Conservation (phyloP, 2,888 invertebrate species). For the Ectemnius lituratus region DNA sequence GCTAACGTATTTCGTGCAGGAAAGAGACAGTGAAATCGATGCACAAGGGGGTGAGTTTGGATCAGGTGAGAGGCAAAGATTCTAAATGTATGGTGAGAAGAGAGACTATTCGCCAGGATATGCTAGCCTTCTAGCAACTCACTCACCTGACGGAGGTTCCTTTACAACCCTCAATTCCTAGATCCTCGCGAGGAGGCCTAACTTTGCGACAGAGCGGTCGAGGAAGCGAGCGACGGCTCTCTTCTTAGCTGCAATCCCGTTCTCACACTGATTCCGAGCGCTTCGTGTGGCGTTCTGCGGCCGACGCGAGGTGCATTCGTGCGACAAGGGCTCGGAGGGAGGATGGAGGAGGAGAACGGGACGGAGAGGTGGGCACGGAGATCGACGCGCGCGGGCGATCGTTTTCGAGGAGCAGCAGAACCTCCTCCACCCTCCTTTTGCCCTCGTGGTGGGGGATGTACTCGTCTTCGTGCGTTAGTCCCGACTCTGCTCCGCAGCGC, state of each 20-base stretch:
- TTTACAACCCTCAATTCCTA: conserved; percentile 49
- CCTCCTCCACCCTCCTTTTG: too few relatives aligned
- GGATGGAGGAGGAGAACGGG: conserved; percentile 46
- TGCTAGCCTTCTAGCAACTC: neutral
- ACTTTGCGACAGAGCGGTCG: conserved; percentile 17
- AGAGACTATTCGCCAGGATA: too few relatives aligned
- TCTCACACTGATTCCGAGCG: conserved; percentile 63
- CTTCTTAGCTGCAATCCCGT: conserved; percentile 46
- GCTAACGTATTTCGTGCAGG: neutral
- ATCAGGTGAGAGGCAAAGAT: neutral
- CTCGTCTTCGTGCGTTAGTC: conserved; percentile 47
- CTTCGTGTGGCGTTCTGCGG: conserved; percentile 66
- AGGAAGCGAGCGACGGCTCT: conserved; percentile 15
- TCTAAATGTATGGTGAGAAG: neutral
- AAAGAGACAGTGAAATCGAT: neutral
- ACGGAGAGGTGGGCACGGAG: conserved; percentile 39
- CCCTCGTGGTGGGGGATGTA: conserved; percentile 44
- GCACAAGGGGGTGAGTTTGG: neutral
- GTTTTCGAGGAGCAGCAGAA: conserved; percentile 39
- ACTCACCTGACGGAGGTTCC: conserved; percentile 43
- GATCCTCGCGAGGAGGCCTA: conserved; percentile 42
- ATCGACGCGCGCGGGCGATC: conserved; percentile 48
- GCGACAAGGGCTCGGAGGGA: conserved; percentile 48
- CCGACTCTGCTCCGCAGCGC: conserved; percentile 56
- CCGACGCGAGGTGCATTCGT: conserved; percentile 58